Base-by-base conservation (phyloP, 2,797 vertebrate species). In the Amblyopsis hoosieri region DNA sequence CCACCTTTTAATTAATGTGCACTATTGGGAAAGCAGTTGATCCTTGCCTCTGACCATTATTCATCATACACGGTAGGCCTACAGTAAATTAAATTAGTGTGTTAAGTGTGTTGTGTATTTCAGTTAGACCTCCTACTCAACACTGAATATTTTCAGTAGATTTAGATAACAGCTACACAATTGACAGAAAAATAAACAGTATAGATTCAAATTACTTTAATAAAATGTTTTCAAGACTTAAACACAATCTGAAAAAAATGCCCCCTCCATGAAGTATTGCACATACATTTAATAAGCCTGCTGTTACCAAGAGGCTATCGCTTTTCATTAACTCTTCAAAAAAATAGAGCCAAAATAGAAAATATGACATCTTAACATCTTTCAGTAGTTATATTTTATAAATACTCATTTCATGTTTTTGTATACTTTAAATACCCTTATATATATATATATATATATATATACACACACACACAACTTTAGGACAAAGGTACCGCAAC, bases 341-440 rank as follows among this genome's bases (percentile, higher is more conserved):
- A 94, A 94, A 95, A 95, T 89, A 93, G 89, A 91, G 83, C 91
- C 88, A 88, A 77, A 78, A 80, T 90, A 93, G 89, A 94, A 93
- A 91, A 94, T 90, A 91, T 81, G 85, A 68, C 78, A 86, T 90
- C 83, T 89, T 76, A 88, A 85, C 81, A 82, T 78, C 82, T 85
- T 66, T 91, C 92, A 93, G 88, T 89, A 91, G 90, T 90, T 79
- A 79, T 53, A 17, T 68, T 57, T 78, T 67, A 85, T 87, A 88
- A 86, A 89, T 87, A 89, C 76, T 74, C 49, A 42, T 67, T 31
- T 80, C 46, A 33, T 55, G 37, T 0, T 45, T 54, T 79, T 62
- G 79, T 69, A 67, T 78, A 62, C 59, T 63, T 75, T 71, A 76
- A 84, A 81, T 81, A 80, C 37, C 53, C 61, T 62, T 83, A 82